phyloP scores from a whole-genome alignment of 37 sponge, comb jelly and placozoan species.

The Haliclona indistincta region DNA sequence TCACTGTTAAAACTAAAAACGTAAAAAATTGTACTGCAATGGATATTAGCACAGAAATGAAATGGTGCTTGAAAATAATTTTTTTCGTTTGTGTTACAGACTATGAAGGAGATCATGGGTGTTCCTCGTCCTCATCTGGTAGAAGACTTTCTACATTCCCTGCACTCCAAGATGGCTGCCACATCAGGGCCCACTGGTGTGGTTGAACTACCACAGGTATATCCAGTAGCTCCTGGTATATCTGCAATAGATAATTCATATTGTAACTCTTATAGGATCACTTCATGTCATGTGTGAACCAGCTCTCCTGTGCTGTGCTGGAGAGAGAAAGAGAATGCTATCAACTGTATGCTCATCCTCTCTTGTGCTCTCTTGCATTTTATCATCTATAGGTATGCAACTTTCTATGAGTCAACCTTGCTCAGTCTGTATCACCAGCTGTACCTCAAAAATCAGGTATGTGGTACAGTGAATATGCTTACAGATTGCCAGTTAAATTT shows the following conservation, averaged over 20 bases:
- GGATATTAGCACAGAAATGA: background rate
- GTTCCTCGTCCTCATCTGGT: constrained; percentile 53
- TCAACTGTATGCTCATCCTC: constrained; percentile 49
- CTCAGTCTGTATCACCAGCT: constrained; percentile 62
- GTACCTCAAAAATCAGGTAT: constrained; percentile 39
- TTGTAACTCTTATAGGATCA: constrained; percentile 12
- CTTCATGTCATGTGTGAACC: constrained; percentile 3
- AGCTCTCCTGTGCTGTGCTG: constrained; percentile 41
- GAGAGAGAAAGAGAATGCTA: constrained; percentile 74
- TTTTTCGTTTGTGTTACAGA: background rate
- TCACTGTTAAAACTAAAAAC: constrained; percentile 2
- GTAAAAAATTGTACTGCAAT: constrained; percentile 39
- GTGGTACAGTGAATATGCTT: too few relatives aligned
- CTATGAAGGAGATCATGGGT: constrained; percentile 55
- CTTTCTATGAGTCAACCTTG: constrained; percentile 63
- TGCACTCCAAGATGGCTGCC: constrained; percentile 21
- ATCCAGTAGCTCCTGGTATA: background rate
- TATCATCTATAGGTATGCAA: constrained; percentile 50
- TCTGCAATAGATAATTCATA: too few relatives aligned
- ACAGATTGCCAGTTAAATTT: background rate
- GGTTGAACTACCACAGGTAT: constrained; percentile 21
- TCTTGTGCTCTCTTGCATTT: background rate
- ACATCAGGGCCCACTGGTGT: constrained; percentile 1
- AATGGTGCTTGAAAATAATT: background rate
- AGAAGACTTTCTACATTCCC: constrained; percentile 23